Base-by-base conservation (phyloP, 2,888 invertebrate species). In the Acleris cristana region DNA sequence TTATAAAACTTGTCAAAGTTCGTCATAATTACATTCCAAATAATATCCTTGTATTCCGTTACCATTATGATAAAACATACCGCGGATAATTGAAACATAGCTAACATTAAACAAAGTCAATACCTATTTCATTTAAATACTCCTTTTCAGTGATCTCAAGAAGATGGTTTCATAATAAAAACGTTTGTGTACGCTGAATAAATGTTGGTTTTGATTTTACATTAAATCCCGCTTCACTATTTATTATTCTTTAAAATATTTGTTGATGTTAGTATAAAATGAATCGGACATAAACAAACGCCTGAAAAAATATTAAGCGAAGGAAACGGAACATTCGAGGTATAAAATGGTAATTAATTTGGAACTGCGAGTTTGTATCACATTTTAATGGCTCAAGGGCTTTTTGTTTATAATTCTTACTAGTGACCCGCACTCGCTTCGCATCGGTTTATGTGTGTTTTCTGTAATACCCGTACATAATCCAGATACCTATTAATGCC, bases 231-330 rank as follows among this genome's bases (percentile, higher is more conserved):
- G n/a, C 4, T 19, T 12, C 14, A 34, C n/a, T 30, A 19, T 55
- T 40, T 55, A 55, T 40, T 40, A 53, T 44, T 3, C 26, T 5
- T 21, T 16, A 53, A 40, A 44, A 23, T 45, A 61, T 61, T 61
- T 53, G 60, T 53, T 61, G 52, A 52, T 44, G 60, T 61, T 51
- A 60, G 51, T 60, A 40, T 21, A 23, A 52, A 40, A 40, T 44
- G 60, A 23, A 53, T 44, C 60, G 52, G 44, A 53, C 19, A 54
- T 48, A 48, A 54, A 62, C 62, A 45, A 19, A 16, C 45, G 45
- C 52, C 60, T 61, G 60, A 53, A 61, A 61, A 62, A 62, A 62
- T 62, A 62, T 62, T 62, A 53, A 53, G 40, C 52, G n/a, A 61
- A 51, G 51, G 23, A 52, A 21, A 10, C 40, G 40, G n/a, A 23